Conservation (phyloP, 2,888 invertebrate species). For the Lissocephala sabroskyi region DNA sequence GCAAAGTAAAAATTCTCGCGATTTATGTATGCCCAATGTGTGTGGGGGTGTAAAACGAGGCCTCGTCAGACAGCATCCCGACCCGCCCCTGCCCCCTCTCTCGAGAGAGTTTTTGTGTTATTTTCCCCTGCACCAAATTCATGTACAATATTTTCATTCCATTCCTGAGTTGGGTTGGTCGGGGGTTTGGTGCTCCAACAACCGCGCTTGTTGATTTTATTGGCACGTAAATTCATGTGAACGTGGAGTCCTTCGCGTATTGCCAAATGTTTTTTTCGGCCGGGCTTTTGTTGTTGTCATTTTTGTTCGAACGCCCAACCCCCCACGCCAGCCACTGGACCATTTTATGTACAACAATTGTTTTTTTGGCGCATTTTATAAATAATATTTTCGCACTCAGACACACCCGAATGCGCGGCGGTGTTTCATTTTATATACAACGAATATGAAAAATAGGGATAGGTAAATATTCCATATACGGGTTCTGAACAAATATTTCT, state of each 20-base stretch:
- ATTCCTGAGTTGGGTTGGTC: constrained; percentile 1
- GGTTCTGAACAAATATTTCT: too few relatives aligned
- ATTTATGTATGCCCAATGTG: constrained; percentile 52
- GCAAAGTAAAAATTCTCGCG: constrained; percentile 61
- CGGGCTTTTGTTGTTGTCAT: constrained; percentile 6
- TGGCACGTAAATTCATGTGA: constrained; percentile 65
- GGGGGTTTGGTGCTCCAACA: constrained; percentile 2
- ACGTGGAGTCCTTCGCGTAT: constrained; percentile 12
- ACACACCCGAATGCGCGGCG: too few relatives aligned
- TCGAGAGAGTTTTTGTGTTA: too few relatives aligned
- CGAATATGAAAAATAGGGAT: too few relatives aligned
- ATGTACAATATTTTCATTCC: background rate
- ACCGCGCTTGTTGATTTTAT: constrained; percentile 64
- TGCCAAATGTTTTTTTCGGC: constrained; percentile 1
- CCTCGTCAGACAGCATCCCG: too few relatives aligned
- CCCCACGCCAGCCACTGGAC: too few relatives aligned
- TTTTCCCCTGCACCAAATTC: background rate
- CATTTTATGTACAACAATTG: constrained; percentile 12
- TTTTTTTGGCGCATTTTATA: constrained; percentile 38
- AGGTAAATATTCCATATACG: too few relatives aligned
- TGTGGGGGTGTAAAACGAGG: background rate
- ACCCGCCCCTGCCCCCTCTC: background rate
- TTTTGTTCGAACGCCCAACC: background rate
- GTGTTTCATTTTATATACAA: too few relatives aligned
- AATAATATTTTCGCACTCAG: constrained; percentile 42